Base-by-base conservation (phyloP, 2,113 vertebrate genomes). In the Cyprinodon variegatus region DNA sequence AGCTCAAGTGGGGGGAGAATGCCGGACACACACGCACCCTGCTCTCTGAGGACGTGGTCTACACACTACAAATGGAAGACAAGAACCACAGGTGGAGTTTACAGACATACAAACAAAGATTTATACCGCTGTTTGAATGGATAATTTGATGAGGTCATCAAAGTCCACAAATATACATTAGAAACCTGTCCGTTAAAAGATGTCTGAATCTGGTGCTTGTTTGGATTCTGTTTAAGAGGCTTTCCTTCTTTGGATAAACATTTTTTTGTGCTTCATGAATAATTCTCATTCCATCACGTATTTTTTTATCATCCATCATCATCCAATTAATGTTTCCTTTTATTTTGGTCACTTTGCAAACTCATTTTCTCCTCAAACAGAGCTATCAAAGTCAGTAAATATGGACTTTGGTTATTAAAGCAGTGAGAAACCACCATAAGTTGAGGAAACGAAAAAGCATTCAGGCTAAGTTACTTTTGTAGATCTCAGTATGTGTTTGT, bases 1-100 rank as follows among this genome's bases (percentile, higher is more conserved):
- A 98, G 92, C 94, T 99, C 50, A 98, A 97, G 46, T 99, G 98
- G 98, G 97, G 96, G 1, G 98, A 99, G 72, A 95, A 96, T 70
- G 94, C 86, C 64, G 83, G 88, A 82, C 91, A 93, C 84, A 86
- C 95, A 59, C 96, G 94, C 37, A 88, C 90, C 38, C 95, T 96
- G 0, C 39, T 94, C 15, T 50, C 91, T 0, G 96, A 97, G 0
- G 96, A 97, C 81, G 85, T 94, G 80, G 94, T 96, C 67, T 99
- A 97, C 81, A 96, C 96, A 53, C 94, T 99, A 62, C 97, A 99
- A 92, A 93, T 98, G 92, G 97, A 98, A 85, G 98, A 99, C 90
- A 96, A 94, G 86, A 98, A 96, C 90, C 96, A 96, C 93, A 96
- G 97, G 98, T 99, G 80, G 65, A 29, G 38, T 22, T 4, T 8